Conservation (phyloP, 1,140 invertebrate genomes). For the Melitaea cinxia region DNA sequence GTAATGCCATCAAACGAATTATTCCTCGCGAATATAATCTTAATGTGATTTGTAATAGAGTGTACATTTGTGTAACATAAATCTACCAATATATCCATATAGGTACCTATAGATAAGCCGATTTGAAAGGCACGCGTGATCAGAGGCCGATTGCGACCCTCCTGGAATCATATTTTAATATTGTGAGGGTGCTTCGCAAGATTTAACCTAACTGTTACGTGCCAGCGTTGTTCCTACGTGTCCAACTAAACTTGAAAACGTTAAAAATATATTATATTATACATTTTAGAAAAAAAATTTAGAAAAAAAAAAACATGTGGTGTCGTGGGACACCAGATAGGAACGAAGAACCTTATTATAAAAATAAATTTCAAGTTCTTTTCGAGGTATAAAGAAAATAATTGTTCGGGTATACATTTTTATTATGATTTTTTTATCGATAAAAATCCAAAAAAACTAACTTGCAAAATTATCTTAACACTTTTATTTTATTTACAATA, state of each 20-base stretch:
- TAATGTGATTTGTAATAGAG: slow-evolving; percentile 36
- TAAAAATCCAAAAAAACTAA: too few species aligned
- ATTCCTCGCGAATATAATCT: slow-evolving; percentile 34
- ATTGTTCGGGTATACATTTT: too few species aligned
- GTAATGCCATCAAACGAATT: slow-evolving; percentile 14
- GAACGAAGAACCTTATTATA: too few species aligned
- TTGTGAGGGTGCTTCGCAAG: slow-evolving; percentile 69
- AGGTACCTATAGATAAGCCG: slow-evolving; percentile 52
- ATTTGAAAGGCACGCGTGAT: slow-evolving; percentile 75
- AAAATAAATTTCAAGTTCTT: too few species aligned
- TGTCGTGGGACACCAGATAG: too few species aligned
- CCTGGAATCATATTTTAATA: slow-evolving; percentile 76
- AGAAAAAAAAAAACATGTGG: too few species aligned
- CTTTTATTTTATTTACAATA: too few species aligned
- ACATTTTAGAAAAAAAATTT: neutral
- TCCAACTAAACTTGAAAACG: slow-evolving; percentile 10
- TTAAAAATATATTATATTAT: neutral
- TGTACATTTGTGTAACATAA: slow-evolving; percentile 41
- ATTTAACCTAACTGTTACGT: slow-evolving; percentile 64
- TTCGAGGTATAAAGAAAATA: too few species aligned
- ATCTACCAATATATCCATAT: slow-evolving; percentile 17
- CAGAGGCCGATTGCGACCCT: slow-evolving; percentile 66
- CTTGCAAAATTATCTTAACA: too few species aligned
- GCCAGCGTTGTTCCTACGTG: slow-evolving; percentile 10
- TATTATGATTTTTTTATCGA: too few species aligned